These are phyloP conservation scores for Lysandra coridon DNA, from an alignment of 2,888 invertebrate species.

Conservation along the genomic window DNA sequence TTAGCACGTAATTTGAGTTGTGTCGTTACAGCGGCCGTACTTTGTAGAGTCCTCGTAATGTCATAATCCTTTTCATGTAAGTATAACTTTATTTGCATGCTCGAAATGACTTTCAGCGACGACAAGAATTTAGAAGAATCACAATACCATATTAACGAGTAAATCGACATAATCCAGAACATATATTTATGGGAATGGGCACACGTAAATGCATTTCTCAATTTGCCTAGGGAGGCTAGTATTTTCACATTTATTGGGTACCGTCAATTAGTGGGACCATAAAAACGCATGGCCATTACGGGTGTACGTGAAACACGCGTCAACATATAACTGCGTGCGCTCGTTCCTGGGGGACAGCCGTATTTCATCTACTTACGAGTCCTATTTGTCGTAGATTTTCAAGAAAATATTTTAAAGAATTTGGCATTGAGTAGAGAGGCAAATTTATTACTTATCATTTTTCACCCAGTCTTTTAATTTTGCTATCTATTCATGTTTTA, in stretches of 20 bases:
- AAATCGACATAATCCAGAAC: background rate
- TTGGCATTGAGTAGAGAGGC: background rate
- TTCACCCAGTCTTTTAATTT: no score
- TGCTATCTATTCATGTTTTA: no score
- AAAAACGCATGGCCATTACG: constrained; percentile 59
- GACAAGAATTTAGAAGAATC: background rate
- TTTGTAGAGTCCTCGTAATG: background rate
- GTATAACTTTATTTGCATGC: background rate
- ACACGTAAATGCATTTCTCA: constrained; percentile 46
- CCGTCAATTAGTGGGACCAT: constrained; percentile 69
- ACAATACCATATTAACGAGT: background rate
- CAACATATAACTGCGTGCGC: constrained; percentile 37
- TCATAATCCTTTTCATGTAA: background rate
- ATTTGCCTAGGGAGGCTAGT: constrained; percentile 47
- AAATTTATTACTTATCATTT: no score
- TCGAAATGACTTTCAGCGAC: background rate
- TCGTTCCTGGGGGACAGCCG: background rate
- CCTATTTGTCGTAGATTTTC: background rate
- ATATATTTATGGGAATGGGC: constrained; percentile 20
- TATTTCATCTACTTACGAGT: background rate
- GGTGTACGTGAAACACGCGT: constrained; percentile 49
- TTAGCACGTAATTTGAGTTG: constrained; percentile 8
- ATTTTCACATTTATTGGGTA: constrained; percentile 66
- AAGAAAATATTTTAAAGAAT: background rate
- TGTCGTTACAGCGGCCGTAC: background rate